A percentile compares a stretch with the other conserved stretches of the same genome.
phyloP scores from a whole-genome alignment of 2,113 vertebrate species.

The Colossoma macropomum region DNA sequence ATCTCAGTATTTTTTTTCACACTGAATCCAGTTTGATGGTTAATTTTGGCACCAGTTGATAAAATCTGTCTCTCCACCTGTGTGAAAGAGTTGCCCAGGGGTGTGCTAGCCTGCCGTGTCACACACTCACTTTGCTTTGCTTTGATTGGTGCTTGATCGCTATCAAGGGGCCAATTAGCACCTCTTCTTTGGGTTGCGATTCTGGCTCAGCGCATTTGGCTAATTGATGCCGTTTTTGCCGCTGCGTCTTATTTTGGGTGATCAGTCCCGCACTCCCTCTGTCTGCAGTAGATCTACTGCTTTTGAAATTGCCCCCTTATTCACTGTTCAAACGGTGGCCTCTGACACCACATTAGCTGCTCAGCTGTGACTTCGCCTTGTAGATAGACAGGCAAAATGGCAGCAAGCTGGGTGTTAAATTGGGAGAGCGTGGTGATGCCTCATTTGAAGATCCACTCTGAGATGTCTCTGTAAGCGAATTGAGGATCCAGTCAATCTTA shows the following conservation, averaged over 20 bases:
- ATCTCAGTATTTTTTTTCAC: not conserved
- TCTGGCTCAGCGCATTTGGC: constrained; percentile 33
- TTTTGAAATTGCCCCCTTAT: not conserved
- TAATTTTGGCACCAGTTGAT: constrained; percentile 27
- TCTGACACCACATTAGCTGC: constrained; percentile 10
- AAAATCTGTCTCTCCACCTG: constrained; percentile 43
- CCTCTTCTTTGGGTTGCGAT: constrained; percentile 23
- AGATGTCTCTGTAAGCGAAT: not conserved
- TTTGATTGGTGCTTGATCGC: constrained; percentile 35
- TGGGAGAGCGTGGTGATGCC: not conserved
- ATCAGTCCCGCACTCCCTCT: not conserved
- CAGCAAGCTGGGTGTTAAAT: constrained; percentile 13
- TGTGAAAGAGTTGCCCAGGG: constrained; percentile 28
- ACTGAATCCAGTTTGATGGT: constrained; percentile 1
- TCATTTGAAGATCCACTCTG: not conserved
- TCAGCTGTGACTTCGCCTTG: not conserved
- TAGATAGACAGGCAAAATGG: not conserved
- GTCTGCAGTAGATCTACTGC: not conserved
- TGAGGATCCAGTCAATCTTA: not conserved
- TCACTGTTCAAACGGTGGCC: not conserved
- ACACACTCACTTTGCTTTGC: constrained; percentile 17
- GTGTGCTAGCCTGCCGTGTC: constrained; percentile 20
- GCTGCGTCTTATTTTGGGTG: not conserved
- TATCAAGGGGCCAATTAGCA: constrained; percentile 51
- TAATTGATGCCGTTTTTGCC: constrained; percentile 37